Evolutionary conservation across 2,113 vertebrate species (phyloP).

Genomic region (Theristicus caerulescens): DNA sequence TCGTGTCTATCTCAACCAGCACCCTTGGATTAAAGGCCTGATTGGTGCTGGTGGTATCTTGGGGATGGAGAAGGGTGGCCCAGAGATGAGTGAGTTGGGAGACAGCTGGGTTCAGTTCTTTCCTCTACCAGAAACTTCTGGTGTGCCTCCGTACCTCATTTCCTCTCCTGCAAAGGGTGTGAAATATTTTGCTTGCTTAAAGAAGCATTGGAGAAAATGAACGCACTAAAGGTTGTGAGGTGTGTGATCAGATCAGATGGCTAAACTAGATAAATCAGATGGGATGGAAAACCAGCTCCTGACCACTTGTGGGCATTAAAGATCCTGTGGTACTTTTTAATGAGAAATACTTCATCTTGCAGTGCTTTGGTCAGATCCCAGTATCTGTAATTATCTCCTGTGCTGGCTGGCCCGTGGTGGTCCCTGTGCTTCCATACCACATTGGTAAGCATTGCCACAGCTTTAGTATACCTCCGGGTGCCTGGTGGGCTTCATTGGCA

Average conservation of each 20-base stretch:
- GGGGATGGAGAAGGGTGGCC: not conserved
- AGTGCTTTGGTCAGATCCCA: not conserved
- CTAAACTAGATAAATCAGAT: not conserved
- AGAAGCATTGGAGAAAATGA: fast-evolving
- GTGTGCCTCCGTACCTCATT: not conserved
- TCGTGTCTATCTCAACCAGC: not conserved
- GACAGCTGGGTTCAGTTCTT: not conserved
- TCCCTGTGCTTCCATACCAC: fast-evolving
- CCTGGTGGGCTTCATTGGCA: not conserved
- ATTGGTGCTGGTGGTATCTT: not conserved
- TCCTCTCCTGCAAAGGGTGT: not conserved
- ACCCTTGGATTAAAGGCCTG: not conserved
- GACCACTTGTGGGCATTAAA: not conserved
- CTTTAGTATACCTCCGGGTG: not conserved
- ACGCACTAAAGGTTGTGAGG: not conserved
- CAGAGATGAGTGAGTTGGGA: not conserved
- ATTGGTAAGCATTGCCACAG: not conserved
- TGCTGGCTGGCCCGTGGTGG: not conserved
- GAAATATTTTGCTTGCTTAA: not conserved
- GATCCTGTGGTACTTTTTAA: not conserved
- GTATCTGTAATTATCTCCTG: not conserved
- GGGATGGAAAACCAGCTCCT: not conserved
- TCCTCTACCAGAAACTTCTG: not conserved
- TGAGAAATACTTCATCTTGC: not conserved
- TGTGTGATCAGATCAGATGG: not conserved